Conservation (phyloP, 1,140 invertebrate species). For the Drosophila pachea region DNA sequence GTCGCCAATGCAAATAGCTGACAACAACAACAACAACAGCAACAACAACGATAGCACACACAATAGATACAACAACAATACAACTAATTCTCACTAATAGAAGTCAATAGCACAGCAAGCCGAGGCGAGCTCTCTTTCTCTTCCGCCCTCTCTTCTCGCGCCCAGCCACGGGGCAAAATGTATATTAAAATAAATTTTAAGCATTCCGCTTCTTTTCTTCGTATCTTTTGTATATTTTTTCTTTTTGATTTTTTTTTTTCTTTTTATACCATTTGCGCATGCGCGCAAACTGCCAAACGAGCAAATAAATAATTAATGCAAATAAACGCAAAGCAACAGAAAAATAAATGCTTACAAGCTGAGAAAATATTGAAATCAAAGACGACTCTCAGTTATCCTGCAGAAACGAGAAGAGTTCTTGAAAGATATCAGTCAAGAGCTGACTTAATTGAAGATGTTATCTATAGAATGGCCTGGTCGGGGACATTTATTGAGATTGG, state of each 20-base stretch:
- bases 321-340: constrained; percentile 63
- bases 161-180: constrained; percentile 52
- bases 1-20: constrained; percentile 42
- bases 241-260: constrained; percentile 15
- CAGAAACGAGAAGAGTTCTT: not conserved
- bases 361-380: not conserved
- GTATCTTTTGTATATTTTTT: constrained; percentile 27
- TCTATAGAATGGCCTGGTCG: no score
- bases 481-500: no score
- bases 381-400: constrained; percentile 6
- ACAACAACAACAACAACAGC: constrained; percentile 10
- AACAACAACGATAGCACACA: constrained; percentile 21
- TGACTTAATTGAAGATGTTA: not conserved
- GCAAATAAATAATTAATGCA: constrained; percentile 78
- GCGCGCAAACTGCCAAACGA: constrained; percentile 71
- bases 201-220: constrained; percentile 52
- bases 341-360: constrained; percentile 18
- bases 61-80: constrained; percentile 34
- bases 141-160: constrained; percentile 1
- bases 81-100: constrained; percentile 59
- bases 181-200: constrained; percentile 75
- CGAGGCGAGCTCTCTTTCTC: constrained; percentile 21
- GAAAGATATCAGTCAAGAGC: not conserved
- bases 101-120: constrained; percentile 46
- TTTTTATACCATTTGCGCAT: constrained; percentile 68